These are phyloP conservation scores for Phasianus colchicus DNA, from an alignment of 2,113 vertebrate species.

Conservation along the genomic window DNA sequence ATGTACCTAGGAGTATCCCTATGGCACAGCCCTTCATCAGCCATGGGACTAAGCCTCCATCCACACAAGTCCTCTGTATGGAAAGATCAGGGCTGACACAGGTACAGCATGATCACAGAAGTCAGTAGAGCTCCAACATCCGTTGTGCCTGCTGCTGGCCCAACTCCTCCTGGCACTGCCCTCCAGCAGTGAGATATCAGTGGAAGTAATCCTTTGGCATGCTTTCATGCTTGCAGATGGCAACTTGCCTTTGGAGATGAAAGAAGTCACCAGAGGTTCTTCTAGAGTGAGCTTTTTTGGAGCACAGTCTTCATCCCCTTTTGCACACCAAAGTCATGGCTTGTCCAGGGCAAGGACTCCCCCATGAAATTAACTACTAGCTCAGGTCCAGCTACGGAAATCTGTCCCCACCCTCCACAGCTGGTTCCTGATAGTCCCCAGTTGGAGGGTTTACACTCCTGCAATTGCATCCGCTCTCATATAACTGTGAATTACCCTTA, in stretches of 20 bases:
- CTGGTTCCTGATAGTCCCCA: rapidly evolving
- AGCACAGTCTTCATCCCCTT: neutral
- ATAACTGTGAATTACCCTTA: neutral
- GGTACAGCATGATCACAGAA: neutral
- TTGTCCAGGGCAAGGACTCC: neutral
- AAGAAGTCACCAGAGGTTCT: neutral
- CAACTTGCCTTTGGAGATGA: neutral
- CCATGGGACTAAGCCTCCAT: neutral
- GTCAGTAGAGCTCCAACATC: neutral
- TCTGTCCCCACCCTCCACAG: rapidly evolving
- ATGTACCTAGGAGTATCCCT: rapidly evolving
- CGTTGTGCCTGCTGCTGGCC: neutral
- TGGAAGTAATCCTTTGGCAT: rapidly evolving
- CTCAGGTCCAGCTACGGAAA: neutral
- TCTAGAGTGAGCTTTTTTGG: neutral
- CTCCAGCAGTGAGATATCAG: neutral
- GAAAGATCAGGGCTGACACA: neutral
- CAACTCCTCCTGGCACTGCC: neutral
- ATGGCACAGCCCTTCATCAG: neutral
- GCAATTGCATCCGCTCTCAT: neutral
- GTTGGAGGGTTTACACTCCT: neutral
- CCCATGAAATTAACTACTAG: neutral
- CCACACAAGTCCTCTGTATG: neutral
- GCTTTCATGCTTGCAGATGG: rapidly evolving
- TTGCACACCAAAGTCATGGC: neutral